Evolutionary conservation across 1,140 invertebrate genomes (phyloP).

Genomic region (Probaryconus sp.): DNA sequence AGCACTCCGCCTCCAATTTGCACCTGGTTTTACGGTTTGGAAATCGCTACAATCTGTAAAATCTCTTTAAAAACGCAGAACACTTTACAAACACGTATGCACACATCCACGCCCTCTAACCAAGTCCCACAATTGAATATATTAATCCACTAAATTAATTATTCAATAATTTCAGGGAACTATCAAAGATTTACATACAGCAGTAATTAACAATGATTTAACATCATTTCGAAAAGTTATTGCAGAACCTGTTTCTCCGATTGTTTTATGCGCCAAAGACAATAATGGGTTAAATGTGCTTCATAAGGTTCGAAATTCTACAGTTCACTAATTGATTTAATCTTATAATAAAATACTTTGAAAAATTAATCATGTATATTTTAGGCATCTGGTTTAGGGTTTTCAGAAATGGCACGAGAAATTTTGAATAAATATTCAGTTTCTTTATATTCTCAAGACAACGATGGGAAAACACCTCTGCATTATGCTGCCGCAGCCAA

Average conservation of each 20-base stretch:
- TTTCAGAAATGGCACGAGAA: constrained; percentile 84
- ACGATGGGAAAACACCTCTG: constrained; percentile 91
- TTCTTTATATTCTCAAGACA: constrained; percentile 83
- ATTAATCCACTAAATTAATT: too few relatives aligned
- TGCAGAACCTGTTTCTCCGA: constrained; percentile 84
- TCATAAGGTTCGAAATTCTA: constrained; percentile 84
- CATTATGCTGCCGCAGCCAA: constrained; percentile 91
- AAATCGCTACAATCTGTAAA: too few relatives aligned
- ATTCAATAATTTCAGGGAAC: constrained; percentile 81
- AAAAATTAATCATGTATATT: constrained; percentile 14
- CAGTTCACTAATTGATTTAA: background rate
- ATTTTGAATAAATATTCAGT: constrained; percentile 85
- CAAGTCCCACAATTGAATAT: too few relatives aligned
- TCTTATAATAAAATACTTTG: constrained; percentile 9
- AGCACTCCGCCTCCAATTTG: too few relatives aligned
- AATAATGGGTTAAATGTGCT: constrained; percentile 87
- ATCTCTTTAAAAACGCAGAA: too few relatives aligned
- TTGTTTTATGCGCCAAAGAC: constrained; percentile 88
- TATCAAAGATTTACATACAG: constrained; percentile 88
- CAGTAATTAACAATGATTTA: constrained; percentile 86
- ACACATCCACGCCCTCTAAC: too few relatives aligned
- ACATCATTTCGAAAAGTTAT: constrained; percentile 83
- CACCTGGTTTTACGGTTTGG: too few relatives aligned
- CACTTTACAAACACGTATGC: too few relatives aligned
- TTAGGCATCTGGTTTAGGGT: constrained; percentile 89